These are phyloP conservation scores for Aegypius monachus DNA, from an alignment of 2,113 vertebrate species.

Conservation along the genomic window DNA sequence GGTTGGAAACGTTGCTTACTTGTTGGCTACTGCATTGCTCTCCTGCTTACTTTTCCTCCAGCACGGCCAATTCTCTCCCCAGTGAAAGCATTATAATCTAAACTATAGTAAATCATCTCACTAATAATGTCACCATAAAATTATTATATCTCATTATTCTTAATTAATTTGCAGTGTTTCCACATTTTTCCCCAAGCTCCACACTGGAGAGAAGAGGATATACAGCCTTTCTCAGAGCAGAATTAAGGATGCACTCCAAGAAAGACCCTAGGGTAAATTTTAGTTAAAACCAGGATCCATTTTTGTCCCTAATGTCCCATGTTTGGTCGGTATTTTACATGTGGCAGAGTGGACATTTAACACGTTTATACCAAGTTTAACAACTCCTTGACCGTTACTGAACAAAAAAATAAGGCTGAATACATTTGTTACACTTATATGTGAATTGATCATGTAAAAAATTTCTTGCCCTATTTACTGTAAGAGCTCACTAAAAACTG, in stretches of 20 bases:
- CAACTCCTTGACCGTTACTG: neutral
- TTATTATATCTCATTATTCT: neutral
- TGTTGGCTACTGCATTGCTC: constrained; percentile 25
- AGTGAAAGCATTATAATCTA: neutral
- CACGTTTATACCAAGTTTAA: neutral
- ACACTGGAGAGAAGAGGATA: neutral
- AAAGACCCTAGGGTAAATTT: neutral
- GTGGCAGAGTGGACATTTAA: neutral
- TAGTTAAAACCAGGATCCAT: neutral
- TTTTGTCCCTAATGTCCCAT: neutral
- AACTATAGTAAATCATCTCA: constrained; percentile 24
- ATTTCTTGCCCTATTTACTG: neutral
- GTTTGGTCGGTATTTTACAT: neutral
- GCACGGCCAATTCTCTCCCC: neutral
- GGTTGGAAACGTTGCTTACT: neutral
- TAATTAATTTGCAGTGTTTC: neutral
- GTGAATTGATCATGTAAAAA: neutral
- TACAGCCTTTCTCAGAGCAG: neutral
- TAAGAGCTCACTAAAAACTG: neutral
- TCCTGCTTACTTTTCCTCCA: constrained; percentile 39
- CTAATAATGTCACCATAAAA: constrained; percentile 15
- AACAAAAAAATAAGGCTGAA: neutral
- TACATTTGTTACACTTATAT: neutral
- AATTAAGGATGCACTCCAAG: neutral
- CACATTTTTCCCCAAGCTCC: neutral